Evolutionary conservation across 2,113 vertebrate species (phyloP).

Genomic region (Calidris pugnax): DNA sequence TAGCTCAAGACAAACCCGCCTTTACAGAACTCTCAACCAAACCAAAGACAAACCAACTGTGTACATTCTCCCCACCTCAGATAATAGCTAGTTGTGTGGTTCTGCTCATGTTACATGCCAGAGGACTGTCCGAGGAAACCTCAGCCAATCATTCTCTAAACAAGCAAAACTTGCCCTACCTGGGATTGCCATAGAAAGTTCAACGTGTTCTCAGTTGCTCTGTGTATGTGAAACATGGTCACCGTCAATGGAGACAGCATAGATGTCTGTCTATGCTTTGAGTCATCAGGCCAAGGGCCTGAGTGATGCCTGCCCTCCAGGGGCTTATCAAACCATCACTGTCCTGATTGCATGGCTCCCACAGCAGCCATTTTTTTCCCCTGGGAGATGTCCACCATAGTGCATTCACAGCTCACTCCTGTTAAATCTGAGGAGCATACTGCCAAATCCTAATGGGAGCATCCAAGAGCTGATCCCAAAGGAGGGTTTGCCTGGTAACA

Average conservation of each 20-base stretch:
- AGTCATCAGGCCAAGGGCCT: background rate
- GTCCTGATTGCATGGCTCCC: background rate
- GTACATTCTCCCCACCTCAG: background rate
- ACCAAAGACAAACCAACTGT: rapidly evolving
- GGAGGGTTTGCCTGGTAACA: background rate
- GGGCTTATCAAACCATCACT: background rate
- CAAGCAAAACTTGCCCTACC: background rate
- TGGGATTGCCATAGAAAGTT: background rate
- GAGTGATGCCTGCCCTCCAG: background rate
- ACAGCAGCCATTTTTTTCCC: background rate
- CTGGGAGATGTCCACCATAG: no score
- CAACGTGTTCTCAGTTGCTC: background rate
- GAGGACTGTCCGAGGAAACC: background rate
- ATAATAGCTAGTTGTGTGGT: background rate
- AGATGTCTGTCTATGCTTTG: background rate
- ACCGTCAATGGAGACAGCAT: background rate
- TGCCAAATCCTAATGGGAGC: background rate
- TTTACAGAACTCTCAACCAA: background rate
- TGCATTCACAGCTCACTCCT: background rate
- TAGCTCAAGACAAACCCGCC: background rate
- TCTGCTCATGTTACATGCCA: background rate
- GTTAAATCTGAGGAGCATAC: background rate
- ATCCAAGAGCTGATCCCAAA: background rate
- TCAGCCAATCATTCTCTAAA: background rate
- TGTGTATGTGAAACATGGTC: background rate